These are phyloP conservation scores for Cotesia chilonis DNA, from an alignment of 1,140 invertebrate genomes.

Conservation along the genomic window DNA sequence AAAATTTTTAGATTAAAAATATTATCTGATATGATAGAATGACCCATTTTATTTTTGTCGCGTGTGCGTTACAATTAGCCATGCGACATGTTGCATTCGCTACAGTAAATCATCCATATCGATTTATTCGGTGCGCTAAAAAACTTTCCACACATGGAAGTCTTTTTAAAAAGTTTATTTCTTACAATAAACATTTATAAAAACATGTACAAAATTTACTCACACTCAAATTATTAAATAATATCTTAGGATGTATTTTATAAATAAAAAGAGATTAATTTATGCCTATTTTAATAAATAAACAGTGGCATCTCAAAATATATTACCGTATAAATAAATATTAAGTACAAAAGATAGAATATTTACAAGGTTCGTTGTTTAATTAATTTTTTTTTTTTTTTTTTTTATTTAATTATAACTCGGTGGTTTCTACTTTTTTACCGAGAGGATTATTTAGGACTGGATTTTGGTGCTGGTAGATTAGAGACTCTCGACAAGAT, in stretches of 20 bases:
- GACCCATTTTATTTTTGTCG: constrained; percentile 20
- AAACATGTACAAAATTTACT: constrained; percentile 26
- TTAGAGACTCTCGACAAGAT: constrained; percentile 61
- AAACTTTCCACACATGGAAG: neutral
- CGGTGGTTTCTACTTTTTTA: constrained; percentile 87
- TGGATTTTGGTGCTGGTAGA: constrained; percentile 64
- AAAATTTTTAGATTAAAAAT: too few species aligned
- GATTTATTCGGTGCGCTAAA: neutral
- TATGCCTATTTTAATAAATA: constrained; percentile 2
- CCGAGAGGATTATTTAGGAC: constrained; percentile 69
- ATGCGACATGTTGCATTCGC: constrained; percentile 12
- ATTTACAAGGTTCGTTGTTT: constrained; percentile 34
- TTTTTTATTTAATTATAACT: constrained; percentile 66
- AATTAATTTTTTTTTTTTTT: constrained; percentile 16
- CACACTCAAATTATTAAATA: constrained; percentile 10
- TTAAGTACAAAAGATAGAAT: constrained; percentile 21
- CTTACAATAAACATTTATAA: constrained; percentile 18
- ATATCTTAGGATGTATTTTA: neutral
- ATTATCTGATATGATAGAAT: neutral
- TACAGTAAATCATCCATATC: constrained; percentile 13
- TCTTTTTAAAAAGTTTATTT: constrained; percentile 7
- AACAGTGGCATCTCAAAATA: neutral
- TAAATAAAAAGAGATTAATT: neutral
- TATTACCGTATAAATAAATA: constrained; percentile 10
- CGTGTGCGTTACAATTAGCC: constrained; percentile 16